Percentiles rank a stretch among this genome's conserved stretches.
These are phyloP conservation scores for Saimiri boliviensis DNA, from an alignment of 2,113 vertebrate species.

Conservation along the genomic window DNA sequence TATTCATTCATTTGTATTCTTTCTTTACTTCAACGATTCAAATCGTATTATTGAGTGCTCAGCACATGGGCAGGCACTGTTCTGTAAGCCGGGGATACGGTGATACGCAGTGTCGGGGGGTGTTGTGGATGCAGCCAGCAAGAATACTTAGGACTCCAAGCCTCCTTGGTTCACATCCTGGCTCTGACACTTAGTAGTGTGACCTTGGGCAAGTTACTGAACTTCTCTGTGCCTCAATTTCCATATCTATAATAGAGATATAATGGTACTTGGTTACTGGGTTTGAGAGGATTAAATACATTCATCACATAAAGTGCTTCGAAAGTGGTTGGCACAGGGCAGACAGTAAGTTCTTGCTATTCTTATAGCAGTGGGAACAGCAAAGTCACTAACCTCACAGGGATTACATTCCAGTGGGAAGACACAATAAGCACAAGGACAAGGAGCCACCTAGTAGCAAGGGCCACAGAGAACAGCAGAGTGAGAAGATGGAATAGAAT, in stretches of 20 bases:
- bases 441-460: background rate
- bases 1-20: background rate
- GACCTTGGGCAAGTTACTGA: background rate
- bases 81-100: background rate
- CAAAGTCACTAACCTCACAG: background rate
- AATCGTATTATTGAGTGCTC: background rate
- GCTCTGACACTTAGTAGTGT: background rate
- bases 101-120: background rate
- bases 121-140: background rate
- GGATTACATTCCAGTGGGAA: background rate
- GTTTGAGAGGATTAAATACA: background rate
- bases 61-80: background rate
- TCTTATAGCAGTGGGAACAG: background rate
- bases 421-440: background rate
- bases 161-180: background rate
- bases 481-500: background rate
- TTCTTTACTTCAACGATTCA: background rate
- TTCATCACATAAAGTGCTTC: background rate
- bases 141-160: background rate
- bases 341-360: fast-evolving
- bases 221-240: background rate
- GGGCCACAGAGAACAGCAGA: background rate
- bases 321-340: background rate
- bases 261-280: background rate
- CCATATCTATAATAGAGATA: background rate